Percentiles rank a stretch among this genome's conserved stretches.
Conservation (phyloP, 2,797 vertebrate genomes). For the Podarcis lilfordi region DNA sequence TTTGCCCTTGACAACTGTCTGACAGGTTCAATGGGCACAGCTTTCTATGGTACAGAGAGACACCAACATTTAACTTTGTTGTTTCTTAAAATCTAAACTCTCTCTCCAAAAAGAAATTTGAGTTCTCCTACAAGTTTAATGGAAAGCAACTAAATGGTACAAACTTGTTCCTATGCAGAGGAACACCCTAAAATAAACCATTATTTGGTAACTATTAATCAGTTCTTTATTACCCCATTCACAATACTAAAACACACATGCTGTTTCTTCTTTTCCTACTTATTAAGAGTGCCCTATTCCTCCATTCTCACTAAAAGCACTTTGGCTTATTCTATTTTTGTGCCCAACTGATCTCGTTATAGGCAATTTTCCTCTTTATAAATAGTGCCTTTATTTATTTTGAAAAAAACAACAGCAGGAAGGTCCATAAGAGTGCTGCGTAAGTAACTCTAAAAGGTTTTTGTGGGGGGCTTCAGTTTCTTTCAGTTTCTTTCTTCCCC, state of each 20-base stretch:
- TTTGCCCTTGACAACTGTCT: too few species aligned
- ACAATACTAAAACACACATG: background rate
- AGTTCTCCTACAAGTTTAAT: background rate
- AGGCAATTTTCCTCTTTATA: conserved; percentile 29
- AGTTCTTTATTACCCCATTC: background rate
- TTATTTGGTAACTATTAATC: background rate
- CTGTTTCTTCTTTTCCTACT: conserved; percentile 24
- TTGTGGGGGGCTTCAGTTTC: conserved; percentile 9
- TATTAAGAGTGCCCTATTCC: conserved; percentile 46
- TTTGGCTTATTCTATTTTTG: conserved; percentile 18
- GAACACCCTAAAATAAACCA: background rate
- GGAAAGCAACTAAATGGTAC: background rate
- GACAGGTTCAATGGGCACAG: too few species aligned
- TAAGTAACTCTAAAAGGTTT: conserved; percentile 49
- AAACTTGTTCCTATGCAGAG: background rate
- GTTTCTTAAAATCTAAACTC: background rate
- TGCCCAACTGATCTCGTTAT: conserved; percentile 8
- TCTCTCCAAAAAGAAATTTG: background rate
- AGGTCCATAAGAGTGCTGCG: conserved; percentile 32
- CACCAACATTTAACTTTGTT: background rate
- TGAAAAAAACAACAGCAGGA: background rate
- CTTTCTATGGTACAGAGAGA: background rate
- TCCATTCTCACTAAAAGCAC: conserved; percentile 44
- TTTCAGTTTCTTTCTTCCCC: background rate
- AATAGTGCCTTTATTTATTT: conserved; percentile 39